A percentile compares a stretch with the other conserved stretches of the same genome.
These are phyloP conservation scores for Leiothrix lutea DNA, from an alignment of 2,113 vertebrate genomes.

Conservation along the genomic window DNA sequence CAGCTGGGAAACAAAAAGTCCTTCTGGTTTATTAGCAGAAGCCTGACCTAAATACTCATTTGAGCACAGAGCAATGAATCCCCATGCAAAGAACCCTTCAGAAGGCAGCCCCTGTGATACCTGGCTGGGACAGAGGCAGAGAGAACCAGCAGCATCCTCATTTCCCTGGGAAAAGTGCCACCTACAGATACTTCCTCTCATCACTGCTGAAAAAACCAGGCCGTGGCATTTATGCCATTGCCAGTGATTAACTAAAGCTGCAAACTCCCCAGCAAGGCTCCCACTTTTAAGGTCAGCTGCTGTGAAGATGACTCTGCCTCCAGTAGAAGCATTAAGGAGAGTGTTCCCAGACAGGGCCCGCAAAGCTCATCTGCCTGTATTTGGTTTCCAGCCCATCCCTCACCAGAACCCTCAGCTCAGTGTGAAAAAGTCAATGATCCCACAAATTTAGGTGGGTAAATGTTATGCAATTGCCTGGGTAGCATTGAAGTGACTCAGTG, in stretches of 20 bases:
- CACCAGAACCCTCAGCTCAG: background rate
- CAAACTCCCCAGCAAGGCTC: background rate
- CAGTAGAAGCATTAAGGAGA: background rate
- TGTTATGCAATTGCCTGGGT: background rate
- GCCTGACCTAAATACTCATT: background rate
- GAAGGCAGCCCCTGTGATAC: background rate
- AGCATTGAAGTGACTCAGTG: background rate
- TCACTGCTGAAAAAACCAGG: background rate
- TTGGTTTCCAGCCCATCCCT: background rate
- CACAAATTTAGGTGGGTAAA: background rate
- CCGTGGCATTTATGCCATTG: background rate
- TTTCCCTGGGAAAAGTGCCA: background rate
- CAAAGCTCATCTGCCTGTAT: fast-evolving
- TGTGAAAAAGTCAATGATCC: background rate
- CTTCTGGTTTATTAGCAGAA: background rate
- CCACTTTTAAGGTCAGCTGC: background rate
- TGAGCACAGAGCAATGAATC: background rate
- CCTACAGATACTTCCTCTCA: background rate
- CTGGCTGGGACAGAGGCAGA: background rate
- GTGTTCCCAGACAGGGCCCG: background rate
- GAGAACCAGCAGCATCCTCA: background rate
- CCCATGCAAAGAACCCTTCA: background rate
- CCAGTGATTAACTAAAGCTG: background rate
- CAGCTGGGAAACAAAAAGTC: background rate
- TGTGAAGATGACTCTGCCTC: background rate